Base-by-base conservation (phyloP, 2,113 vertebrate genomes). In the Saccopteryx bilineata region DNA sequence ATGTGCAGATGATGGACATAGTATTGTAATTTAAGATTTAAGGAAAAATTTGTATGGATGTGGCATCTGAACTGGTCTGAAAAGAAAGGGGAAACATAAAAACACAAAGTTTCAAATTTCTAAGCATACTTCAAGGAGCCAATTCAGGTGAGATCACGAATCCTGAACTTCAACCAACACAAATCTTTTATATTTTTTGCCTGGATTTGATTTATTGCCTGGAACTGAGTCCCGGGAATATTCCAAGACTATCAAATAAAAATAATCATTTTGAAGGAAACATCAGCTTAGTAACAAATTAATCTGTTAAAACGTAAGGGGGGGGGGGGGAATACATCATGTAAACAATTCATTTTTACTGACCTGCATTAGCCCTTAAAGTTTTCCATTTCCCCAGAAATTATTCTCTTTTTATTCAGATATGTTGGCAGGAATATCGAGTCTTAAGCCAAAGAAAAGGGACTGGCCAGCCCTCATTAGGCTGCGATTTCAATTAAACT, bases 401-500 rank as follows among this genome's bases (percentile, higher is more conserved):
- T 58, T 85, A 1, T 46, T 96, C 5, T 91, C 94, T 94, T 95
- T 3, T 0, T 0, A 95, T 91, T 98, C 92, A 96, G 74, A 86
- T 83, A 39, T n/a, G 4, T 71, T 98, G 97, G 97, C 95, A 93
- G 63, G 91, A 96, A 97, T 83, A 93, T 87, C 93, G 96, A 93
- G 91, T 86, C 52, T 65, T 85, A 17, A 24, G 63, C 23, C n/a
- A 52, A 98, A 98, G 69, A n/a, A 97, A 96, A 94, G 91, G 79
- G 83, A 56, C 0, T 26, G 93, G 60, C 80, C 90, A 95, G 72
- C 82, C 14, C 28, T 85, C 69, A 91, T 97, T 96, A 97, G 80
- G 60, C 90, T 97, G 93, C 65, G 76, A 90, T 11, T 96, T 94
- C 96, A 98, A 97, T 96, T 96, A 97, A 98, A 89, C 65, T 86